Evolutionary conservation across 2,797 vertebrate species (phyloP).

Genomic region (Acestrorhynchus altus): DNA sequence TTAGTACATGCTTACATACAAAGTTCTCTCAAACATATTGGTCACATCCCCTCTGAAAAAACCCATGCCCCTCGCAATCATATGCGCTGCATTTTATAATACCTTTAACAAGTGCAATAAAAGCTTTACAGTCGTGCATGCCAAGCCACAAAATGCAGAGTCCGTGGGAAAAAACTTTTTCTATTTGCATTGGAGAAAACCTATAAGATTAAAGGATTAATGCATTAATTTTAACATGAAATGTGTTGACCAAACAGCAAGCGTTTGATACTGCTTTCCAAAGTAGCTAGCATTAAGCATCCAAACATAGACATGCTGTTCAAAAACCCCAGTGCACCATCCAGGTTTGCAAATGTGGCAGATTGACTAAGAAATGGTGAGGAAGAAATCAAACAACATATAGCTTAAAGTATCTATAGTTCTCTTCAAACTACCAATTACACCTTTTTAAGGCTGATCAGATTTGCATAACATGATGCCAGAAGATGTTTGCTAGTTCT

Average conservation of each 20-base stretch:
- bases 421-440: background rate
- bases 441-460: background rate
- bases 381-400: conserved; percentile 66
- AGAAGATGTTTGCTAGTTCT: background rate
- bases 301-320: conserved; percentile 72
- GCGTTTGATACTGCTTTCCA: conserved; percentile 55
- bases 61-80: conserved; percentile 43
- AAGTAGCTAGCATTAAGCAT: conserved; percentile 65
- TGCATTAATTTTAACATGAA: conserved; percentile 51
- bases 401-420: conserved; percentile 2
- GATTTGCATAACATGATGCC: background rate
- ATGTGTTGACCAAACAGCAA: conserved; percentile 46
- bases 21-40: conserved; percentile 16
- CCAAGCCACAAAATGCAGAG: conserved; percentile 81
- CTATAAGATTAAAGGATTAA: conserved; percentile 46
- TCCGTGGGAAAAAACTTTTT: conserved; percentile 53
- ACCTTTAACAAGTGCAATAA: conserved; percentile 64
- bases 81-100: conserved; percentile 55
- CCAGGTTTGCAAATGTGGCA: conserved; percentile 66
- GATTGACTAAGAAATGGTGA: conserved; percentile 69
- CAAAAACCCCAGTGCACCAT: conserved; percentile 57
- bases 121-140: conserved; percentile 80
- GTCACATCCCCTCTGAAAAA: conserved; percentile 6
- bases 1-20: conserved; percentile 36
- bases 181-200: conserved; percentile 62